Conservation (phyloP, 1,140 invertebrate species). For the Branchinecta lynchi region DNA sequence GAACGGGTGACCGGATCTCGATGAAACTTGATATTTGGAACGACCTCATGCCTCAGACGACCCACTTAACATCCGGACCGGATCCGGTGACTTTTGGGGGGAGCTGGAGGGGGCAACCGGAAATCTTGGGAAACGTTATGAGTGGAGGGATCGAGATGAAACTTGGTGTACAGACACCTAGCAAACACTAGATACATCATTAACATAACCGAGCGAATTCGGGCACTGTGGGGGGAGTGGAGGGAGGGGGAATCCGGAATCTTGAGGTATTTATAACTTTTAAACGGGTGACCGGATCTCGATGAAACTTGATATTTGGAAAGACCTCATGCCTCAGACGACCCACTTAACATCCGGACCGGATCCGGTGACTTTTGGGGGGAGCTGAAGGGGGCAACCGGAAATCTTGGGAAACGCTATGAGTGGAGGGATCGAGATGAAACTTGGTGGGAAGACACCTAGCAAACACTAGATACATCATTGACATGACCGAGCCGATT, state of each 20-base stretch:
- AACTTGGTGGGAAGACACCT: background rate
- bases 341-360: background rate
- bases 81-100: background rate
- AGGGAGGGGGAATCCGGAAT: too few relatives aligned
- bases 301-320: too few relatives aligned
- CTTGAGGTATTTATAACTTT: too few relatives aligned
- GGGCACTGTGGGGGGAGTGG: too few relatives aligned
- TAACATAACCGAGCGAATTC: too few relatives aligned
- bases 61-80: background rate
- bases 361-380: background rate
- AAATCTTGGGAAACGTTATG: conserved; percentile 1
- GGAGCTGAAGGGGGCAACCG: background rate
- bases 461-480: background rate
- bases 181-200: too few relatives aligned
- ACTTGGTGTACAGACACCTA: too few relatives aligned
- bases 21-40: too few relatives aligned
- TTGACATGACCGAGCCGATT: too few relatives aligned
- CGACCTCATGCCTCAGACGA: conserved; percentile 4
- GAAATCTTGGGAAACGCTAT: conserved; percentile 1
- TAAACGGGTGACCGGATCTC: too few relatives aligned
- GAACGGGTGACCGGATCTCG: too few relatives aligned
- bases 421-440: conserved; percentile 8
- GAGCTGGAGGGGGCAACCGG: conserved; percentile 3
- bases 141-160: too few relatives aligned
- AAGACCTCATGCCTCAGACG: conserved; percentile 8